Percentiles rank a stretch among this genome's conserved stretches.
These are phyloP conservation scores for Platyrinchus mystaceus DNA, from an alignment of 2,797 vertebrate genomes.

Conservation along the genomic window DNA sequence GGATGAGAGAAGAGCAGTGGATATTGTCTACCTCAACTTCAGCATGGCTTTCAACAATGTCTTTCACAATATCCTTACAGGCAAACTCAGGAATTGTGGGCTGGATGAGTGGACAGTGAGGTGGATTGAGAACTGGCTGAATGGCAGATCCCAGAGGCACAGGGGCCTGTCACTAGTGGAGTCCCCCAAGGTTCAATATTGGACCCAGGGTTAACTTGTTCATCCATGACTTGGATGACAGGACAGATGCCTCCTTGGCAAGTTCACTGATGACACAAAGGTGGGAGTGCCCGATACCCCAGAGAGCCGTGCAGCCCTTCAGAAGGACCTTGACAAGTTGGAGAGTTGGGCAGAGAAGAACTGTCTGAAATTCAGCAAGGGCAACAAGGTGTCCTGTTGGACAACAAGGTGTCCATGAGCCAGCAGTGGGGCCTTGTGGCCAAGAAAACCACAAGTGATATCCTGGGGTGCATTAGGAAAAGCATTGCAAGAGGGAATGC, in stretches of 20 bases:
- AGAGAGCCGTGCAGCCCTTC: background rate
- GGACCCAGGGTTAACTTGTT: background rate
- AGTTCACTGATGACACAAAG: background rate
- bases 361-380: background rate
- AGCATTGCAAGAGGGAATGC: background rate
- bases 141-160: background rate
- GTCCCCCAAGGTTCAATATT: background rate
- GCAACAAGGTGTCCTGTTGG: background rate
- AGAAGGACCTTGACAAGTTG: background rate
- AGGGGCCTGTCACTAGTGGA: background rate
- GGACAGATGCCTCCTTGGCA: background rate
- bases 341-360: background rate
- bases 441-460: background rate
- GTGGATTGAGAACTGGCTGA: background rate
- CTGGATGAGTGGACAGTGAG: background rate
- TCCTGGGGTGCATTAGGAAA: background rate
- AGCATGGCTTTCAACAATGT: background rate
- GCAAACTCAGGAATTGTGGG: background rate
- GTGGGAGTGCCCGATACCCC: background rate
- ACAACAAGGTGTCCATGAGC: background rate
- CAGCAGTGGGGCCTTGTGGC: background rate
- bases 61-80: background rate
- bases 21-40: background rate
- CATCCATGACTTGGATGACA: background rate
- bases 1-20: background rate